phyloP scores from a whole-genome alignment of 2,888 invertebrate species.

The Trachelus stipa region DNA sequence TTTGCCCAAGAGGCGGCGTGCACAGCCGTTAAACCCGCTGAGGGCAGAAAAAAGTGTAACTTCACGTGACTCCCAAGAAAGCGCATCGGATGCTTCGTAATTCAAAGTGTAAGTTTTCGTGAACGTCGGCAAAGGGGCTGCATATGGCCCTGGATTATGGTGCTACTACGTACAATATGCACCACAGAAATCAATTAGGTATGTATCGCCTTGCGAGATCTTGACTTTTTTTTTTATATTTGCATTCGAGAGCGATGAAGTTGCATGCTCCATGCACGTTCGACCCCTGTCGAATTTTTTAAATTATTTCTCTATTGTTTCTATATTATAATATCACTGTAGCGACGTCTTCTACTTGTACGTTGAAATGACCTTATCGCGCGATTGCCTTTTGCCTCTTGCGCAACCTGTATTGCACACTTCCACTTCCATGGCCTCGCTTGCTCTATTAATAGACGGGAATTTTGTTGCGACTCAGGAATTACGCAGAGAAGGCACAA shows the following conservation, averaged over 20 bases:
- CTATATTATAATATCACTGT: neutral
- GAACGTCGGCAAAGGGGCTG: conserved; percentile 37
- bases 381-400: neutral
- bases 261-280: neutral
- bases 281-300: neutral
- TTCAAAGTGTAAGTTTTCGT: conserved; percentile 14
- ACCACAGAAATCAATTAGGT: conserved; percentile 62
- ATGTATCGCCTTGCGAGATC: conserved; percentile 31
- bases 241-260: neutral
- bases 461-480: neutral
- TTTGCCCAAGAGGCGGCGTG: neutral
- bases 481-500: neutral
- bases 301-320: neutral
- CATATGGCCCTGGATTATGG: conserved; percentile 63
- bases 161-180: conserved; percentile 59
- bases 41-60: neutral
- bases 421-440: neutral
- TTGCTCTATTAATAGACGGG: neutral
- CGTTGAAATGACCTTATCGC: neutral
- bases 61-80: neutral
- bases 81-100: neutral
- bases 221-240: neutral
- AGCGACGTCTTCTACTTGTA: neutral
- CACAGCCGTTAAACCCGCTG: neutral
- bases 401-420: neutral